Evolutionary conservation across 2,113 vertebrate species (phyloP).

Genomic region (Psilopsiagon aurifrons): DNA sequence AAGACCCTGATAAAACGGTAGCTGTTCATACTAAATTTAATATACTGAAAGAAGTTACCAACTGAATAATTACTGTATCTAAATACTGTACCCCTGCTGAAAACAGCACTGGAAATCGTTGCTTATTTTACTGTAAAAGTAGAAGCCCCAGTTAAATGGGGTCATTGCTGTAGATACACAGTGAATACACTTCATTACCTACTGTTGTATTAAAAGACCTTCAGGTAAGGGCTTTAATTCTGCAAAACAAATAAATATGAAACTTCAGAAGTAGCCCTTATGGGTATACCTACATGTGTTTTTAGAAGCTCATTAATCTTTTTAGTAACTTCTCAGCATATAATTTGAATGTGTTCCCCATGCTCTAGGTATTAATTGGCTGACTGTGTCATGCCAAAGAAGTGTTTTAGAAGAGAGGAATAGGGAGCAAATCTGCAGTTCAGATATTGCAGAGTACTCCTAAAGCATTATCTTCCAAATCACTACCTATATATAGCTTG

Average conservation of each 20-base stretch:
- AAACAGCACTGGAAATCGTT: background rate
- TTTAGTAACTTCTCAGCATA: background rate
- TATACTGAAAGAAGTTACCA: background rate
- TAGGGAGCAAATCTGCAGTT: background rate
- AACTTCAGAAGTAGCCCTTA: background rate
- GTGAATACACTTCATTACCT: background rate
- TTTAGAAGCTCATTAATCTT: background rate
- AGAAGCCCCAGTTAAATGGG: background rate
- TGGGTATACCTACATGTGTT: background rate
- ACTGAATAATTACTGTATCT: background rate
- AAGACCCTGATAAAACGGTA: constrained; percentile 86
- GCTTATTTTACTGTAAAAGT: background rate
- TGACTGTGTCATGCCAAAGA: background rate
- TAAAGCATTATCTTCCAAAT: background rate
- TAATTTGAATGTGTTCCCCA: background rate
- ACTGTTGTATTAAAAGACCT: background rate
- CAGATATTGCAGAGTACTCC: background rate
- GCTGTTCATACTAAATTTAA: background rate
- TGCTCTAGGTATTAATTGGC: background rate
- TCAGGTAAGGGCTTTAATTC: background rate
- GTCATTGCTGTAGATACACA: background rate
- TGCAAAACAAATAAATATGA: background rate
- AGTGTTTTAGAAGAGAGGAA: background rate
- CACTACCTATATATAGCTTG: background rate
- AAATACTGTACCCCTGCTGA: background rate